Conservation (phyloP, 2,888 invertebrate genomes). For the Euzetes globulus region DNA sequence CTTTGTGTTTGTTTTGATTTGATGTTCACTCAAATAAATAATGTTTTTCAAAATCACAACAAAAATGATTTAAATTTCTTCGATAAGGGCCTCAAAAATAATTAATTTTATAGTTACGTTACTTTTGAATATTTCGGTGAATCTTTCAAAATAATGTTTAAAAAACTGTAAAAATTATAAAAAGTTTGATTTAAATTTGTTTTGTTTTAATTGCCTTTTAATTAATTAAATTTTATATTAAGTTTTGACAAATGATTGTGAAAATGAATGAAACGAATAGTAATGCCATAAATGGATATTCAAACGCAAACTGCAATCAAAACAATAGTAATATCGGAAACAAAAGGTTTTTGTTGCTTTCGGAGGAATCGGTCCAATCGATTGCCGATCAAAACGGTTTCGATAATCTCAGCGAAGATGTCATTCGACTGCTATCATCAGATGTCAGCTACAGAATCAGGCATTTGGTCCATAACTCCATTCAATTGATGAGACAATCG, state of each 20-base stretch:
- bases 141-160: too few relatives aligned
- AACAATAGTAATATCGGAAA: background rate
- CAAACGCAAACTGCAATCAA: background rate
- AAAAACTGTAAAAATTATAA: too few relatives aligned
- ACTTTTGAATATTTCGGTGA: too few relatives aligned
- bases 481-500: constrained; percentile 48
- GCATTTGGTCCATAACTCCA: constrained; percentile 46
- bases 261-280: background rate
- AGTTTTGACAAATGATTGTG: background rate
- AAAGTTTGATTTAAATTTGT: too few relatives aligned
- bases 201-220: background rate
- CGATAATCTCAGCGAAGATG: constrained; percentile 45
- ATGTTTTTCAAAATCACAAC: too few relatives aligned
- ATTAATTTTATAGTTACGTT: too few relatives aligned
- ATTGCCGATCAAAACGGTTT: constrained; percentile 46
- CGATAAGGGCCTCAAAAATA: too few relatives aligned
- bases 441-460: constrained; percentile 48
- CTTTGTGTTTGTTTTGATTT: background rate
- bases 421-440: constrained; percentile 45
- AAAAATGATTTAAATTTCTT: too few relatives aligned
- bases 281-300: background rate
- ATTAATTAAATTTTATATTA: background rate
- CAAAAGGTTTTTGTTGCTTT: background rate
- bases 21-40: too few relatives aligned
- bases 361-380: constrained; percentile 44